Conservation (phyloP, 2,888 invertebrate genomes). For the Chirona hameri region DNA sequence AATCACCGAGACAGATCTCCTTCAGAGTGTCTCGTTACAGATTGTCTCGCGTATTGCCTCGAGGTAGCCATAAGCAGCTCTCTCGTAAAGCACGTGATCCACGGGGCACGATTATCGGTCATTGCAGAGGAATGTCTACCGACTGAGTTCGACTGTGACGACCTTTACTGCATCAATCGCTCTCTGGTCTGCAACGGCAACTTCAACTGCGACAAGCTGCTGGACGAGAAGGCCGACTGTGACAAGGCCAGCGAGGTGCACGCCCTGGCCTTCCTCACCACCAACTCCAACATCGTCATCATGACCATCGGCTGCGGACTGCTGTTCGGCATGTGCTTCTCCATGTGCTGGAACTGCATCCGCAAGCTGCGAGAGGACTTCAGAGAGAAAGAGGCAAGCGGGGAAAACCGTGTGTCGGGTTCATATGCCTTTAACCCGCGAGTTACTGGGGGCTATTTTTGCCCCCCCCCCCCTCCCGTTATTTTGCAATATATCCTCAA, state of each 20-base stretch:
- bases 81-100: too few relatives aligned
- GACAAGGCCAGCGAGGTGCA: neutral
- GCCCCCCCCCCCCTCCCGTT: too few relatives aligned
- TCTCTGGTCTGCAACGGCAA: conserved; percentile 66
- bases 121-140: conserved; percentile 44
- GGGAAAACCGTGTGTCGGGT: conserved; percentile 49
- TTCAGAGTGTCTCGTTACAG: too few relatives aligned
- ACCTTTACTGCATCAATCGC: conserved; percentile 74
- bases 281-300: conserved; percentile 70
- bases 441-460: too few relatives aligned
- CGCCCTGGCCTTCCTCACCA: conserved; percentile 38
- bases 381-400: conserved; percentile 74
- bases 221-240: conserved; percentile 63
- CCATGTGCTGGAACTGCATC: conserved; percentile 82
- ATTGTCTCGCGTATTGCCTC: too few relatives aligned
- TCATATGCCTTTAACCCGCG: too few relatives aligned
- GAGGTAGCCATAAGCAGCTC: too few relatives aligned
- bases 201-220: conserved; percentile 75
- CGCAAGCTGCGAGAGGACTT: conserved; percentile 82
- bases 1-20: too few relatives aligned
- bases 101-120: too few relatives aligned
- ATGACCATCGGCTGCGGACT: conserved; percentile 82
- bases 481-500: too few relatives aligned
- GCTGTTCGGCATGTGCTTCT: conserved; percentile 80
- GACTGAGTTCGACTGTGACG: conserved; percentile 77